Conservation (phyloP, 2,888 invertebrate genomes). For the Coelopa pilipes region DNA sequence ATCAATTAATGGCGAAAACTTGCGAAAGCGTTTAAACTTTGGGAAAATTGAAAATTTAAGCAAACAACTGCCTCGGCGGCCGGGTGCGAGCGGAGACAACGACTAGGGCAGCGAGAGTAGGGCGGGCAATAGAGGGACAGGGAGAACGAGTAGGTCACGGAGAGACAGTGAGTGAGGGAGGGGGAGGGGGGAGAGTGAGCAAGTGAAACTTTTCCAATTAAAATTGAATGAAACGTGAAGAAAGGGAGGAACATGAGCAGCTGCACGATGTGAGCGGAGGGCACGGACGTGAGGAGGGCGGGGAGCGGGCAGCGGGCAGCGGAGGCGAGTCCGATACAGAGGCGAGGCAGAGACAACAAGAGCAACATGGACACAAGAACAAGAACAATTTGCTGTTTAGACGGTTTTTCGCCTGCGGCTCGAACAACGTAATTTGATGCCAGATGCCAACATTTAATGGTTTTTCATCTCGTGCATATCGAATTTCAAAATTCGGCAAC, state of each 20-base stretch:
- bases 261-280: background rate
- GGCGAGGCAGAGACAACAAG: background rate
- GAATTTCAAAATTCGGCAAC: no score
- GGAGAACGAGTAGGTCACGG: background rate
- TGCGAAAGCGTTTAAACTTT: constrained; percentile 27
- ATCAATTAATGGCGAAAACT: constrained; percentile 27
- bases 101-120: no score
- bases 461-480: no score
- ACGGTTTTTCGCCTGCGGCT: background rate
- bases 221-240: constrained; percentile 13
- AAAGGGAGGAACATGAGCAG: constrained; percentile 7
- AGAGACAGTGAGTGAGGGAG: background rate
- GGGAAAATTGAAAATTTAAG: constrained; percentile 28
- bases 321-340: no score
- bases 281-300: background rate
- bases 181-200: background rate
- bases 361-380: background rate
- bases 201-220: constrained; percentile 27
- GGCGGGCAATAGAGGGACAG: no score
- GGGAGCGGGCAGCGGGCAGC: background rate
- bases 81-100: no score
- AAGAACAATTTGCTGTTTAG: background rate
- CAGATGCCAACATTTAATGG: no score
- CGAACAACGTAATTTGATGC: background rate
- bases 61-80: background rate